Evolutionary conservation across 2,888 invertebrate genomes (phyloP).

Genomic region (Periphyllus acericola): DNA sequence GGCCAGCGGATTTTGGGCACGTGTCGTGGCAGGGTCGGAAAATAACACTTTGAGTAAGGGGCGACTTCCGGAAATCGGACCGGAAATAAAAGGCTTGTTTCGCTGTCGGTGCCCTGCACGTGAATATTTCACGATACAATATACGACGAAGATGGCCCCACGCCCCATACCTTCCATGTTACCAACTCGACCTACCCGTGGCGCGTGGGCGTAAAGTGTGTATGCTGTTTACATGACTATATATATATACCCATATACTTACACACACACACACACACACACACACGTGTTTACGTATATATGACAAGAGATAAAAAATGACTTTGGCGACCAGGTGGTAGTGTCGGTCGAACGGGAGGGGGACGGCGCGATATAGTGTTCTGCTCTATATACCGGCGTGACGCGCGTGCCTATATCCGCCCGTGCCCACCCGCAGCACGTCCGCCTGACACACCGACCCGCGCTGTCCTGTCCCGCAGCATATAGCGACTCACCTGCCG

Average conservation of each 20-base stretch:
- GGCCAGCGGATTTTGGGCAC: not conserved
- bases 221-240: too few species aligned
- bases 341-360: not conserved
- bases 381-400: conserved; percentile 25
- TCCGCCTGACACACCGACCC: not conserved
- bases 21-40: not conserved
- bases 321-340: not conserved
- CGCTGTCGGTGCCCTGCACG: not conserved
- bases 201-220: not conserved
- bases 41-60: not conserved
- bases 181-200: not conserved
- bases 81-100: not conserved
- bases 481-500: conserved; percentile 79
- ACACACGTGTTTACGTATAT: not conserved
- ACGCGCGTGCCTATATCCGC: conserved; percentile 11
- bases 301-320: conserved; percentile 40
- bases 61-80: not conserved
- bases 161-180: too few species aligned
- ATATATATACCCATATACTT: too few species aligned
- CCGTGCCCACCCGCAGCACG: not conserved
- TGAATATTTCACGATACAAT: not conserved
- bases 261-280: not conserved
- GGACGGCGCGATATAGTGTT: not conserved
- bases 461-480: not conserved
- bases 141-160: not conserved